Percentiles rank a stretch among this genome's conserved stretches.
Conservation (phyloP, 2,888 invertebrate genomes). For the Microctonus aethiopoides region DNA sequence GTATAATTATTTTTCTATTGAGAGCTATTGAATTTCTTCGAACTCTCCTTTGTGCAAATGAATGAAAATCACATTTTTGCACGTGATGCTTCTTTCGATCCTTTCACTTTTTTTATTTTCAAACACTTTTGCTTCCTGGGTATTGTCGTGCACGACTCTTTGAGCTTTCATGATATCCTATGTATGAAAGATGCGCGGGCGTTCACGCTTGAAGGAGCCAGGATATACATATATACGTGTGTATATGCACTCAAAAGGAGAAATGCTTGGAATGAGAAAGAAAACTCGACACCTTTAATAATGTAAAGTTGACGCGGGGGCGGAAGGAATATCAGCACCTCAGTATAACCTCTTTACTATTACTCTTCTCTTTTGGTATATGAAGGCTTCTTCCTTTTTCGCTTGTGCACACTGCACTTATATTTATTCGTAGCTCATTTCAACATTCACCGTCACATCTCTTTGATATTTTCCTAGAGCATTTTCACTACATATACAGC, state of each 20-base stretch:
- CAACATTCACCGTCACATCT: neutral
- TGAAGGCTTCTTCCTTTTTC: neutral
- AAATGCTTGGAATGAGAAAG: conserved; percentile 32
- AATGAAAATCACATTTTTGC: neutral
- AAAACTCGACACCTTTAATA: conserved; percentile 40
- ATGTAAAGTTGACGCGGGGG: conserved; percentile 38
- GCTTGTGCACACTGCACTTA: neutral
- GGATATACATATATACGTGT: neutral
- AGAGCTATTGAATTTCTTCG: neutral
- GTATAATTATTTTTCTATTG: neutral
- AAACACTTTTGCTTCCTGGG: neutral
- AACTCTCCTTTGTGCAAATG: neutral
- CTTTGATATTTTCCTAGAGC: conserved; percentile 26
- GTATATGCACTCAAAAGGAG: conserved; percentile 18
- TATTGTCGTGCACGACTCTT: conserved; percentile 21
- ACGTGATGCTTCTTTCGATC: conserved; percentile 2
- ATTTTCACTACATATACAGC: neutral
- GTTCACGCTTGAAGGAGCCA: neutral
- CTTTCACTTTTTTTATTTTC: neutral
- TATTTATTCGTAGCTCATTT: neutral
- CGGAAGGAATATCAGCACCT: neutral
- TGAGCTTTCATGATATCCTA: conserved; percentile 32
- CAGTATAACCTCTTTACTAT: conserved; percentile 12
- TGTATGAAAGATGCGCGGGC: conserved; percentile 7
- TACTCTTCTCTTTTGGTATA: conserved; percentile 15